Conservation (phyloP, 2,113 vertebrate species). For the Ageneiosus marmoratus region DNA sequence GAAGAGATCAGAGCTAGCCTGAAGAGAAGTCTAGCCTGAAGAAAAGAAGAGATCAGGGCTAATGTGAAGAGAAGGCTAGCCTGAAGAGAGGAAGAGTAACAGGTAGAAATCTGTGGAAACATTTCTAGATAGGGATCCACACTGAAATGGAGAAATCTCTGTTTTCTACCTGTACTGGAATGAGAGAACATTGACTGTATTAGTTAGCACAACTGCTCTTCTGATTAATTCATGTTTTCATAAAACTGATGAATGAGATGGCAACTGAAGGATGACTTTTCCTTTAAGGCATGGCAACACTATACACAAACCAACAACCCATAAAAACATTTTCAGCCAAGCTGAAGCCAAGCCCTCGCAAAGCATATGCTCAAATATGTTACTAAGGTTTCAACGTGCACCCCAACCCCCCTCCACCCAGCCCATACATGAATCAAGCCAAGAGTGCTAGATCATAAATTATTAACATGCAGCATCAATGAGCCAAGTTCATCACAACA, state of each 20-base stretch:
- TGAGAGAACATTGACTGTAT: conserved; percentile 12
- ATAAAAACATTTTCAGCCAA: conserved; percentile 6
- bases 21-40: too few species aligned
- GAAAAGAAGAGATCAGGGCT: too few species aligned
- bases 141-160: conserved; percentile 28
- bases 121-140: neutral
- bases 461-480: conserved; percentile 62
- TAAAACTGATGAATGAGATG: conserved; percentile 32
- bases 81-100: neutral
- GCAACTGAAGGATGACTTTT: neutral
- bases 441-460: conserved; percentile 62
- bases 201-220: neutral
- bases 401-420: neutral
- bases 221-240: conserved; percentile 58
- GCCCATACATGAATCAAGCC: conserved; percentile 45
- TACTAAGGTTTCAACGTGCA: conserved; percentile 25
- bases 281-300: neutral
- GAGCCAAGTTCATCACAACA: conserved; percentile 67
- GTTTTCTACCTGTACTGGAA: conserved; percentile 28
- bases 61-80: neutral
- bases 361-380: conserved; percentile 19
- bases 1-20: too few species aligned
- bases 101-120: neutral
- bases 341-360: neutral
- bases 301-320: neutral